Conservation (phyloP, 2,888 invertebrate genomes). For the Machimus rusticus region DNA sequence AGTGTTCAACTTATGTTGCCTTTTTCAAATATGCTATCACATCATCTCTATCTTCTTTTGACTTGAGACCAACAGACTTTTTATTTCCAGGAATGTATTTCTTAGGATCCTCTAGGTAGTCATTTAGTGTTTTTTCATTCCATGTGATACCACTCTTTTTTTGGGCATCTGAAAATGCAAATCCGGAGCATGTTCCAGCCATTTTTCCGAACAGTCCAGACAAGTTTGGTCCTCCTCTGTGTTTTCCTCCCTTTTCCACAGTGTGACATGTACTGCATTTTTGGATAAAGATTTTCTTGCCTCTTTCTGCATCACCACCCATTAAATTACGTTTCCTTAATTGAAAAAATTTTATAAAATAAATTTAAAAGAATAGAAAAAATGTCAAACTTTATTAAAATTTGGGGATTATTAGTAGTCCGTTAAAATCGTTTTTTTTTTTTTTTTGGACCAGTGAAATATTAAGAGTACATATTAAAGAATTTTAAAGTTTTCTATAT, state of each 20-base stretch:
- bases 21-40: constrained; percentile 89
- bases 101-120: constrained; percentile 97
- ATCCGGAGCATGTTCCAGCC: constrained; percentile 92
- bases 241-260: constrained; percentile 89
- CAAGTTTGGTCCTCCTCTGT: constrained; percentile 97
- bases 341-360: too few species aligned
- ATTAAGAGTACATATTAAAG: too few species aligned
- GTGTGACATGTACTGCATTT: constrained; percentile 70
- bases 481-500: too few species aligned
- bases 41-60: constrained; percentile 89
- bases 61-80: constrained; percentile 97
- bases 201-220: constrained; percentile 90
- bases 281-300: background rate
- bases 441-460: too few species aligned
- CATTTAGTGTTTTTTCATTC: constrained; percentile 89
- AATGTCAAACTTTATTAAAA: too few species aligned
- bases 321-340: background rate
- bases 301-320: constrained; percentile 80
- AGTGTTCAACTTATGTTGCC: background rate
- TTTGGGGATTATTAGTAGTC: too few species aligned
- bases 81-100: constrained; percentile 99
- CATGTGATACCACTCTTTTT: constrained; percentile 94
- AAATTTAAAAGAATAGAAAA: too few species aligned
- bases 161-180: constrained; percentile 91
- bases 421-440: too few species aligned